Evolutionary conservation across 2,888 invertebrate species (phyloP).

Genomic region (Anarsia innoxiella): DNA sequence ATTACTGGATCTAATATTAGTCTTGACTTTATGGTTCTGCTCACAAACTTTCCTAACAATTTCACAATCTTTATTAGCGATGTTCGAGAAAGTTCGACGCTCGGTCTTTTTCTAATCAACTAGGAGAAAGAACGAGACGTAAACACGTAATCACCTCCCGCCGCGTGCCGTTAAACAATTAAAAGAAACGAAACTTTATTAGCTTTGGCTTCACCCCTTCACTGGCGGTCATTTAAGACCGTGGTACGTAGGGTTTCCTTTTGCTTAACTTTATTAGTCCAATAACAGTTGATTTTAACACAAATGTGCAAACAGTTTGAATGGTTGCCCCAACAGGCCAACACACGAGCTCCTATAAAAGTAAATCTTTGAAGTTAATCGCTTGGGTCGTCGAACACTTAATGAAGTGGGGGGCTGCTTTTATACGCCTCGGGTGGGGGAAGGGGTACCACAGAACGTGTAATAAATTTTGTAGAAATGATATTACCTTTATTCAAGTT

Average conservation of each 20-base stretch:
- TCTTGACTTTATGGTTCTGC: too few relatives aligned
- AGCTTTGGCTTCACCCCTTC: background rate
- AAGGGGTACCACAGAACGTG: too few relatives aligned
- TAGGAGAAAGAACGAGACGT: too few relatives aligned
- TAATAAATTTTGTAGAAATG: too few relatives aligned
- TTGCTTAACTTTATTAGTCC: slow-evolving; percentile 22
- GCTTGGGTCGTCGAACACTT: slow-evolving; percentile 41
- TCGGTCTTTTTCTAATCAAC: too few relatives aligned
- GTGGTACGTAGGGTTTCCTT: background rate
- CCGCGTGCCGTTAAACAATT: background rate
- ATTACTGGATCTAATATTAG: too few relatives aligned
- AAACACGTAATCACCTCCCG: too few relatives aligned
- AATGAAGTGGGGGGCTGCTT: slow-evolving; percentile 44
- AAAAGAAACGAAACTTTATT: background rate
- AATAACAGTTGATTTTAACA: slow-evolving; percentile 22
- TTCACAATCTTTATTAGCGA: too few relatives aligned
- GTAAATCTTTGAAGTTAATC: slow-evolving; percentile 37
- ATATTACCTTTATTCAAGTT: too few relatives aligned
- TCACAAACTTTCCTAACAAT: too few relatives aligned
- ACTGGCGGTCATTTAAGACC: background rate
- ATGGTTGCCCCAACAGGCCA: slow-evolving; percentile 23
- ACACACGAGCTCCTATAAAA: slow-evolving; percentile 32
- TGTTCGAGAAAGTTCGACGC: too few relatives aligned
- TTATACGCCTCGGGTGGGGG: too few relatives aligned
- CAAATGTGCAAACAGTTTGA: slow-evolving; percentile 29